phyloP scores from a whole-genome alignment of 2,888 invertebrate genomes.

The Tridacna gigas region DNA sequence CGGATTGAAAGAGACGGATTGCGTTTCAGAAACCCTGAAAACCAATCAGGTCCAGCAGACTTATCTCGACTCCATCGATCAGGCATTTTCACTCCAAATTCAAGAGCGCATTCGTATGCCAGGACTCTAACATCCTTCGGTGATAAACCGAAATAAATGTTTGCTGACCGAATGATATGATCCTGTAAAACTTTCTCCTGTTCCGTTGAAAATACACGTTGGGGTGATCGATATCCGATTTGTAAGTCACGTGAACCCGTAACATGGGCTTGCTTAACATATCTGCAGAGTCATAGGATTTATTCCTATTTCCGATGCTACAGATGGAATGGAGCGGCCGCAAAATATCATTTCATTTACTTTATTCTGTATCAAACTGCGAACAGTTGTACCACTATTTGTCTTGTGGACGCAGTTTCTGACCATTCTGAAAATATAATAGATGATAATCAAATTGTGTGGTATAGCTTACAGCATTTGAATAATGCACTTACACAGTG shows the following conservation, averaged over 20 bases:
- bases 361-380: conserved; percentile 27
- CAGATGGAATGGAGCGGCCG: conserved; percentile 43
- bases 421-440: conserved; percentile 45
- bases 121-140: conserved; percentile 38
- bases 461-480: not conserved
- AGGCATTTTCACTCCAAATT: conserved; percentile 36
- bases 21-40: conserved; percentile 40
- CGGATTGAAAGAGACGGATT: conserved; percentile 53
- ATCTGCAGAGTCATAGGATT: conserved; percentile 31
- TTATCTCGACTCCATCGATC: conserved; percentile 28
- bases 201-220: conserved; percentile 31
- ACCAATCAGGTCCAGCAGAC: conserved; percentile 43
- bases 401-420: conserved; percentile 35
- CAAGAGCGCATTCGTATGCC: conserved; percentile 41
- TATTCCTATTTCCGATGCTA: conserved; percentile 42
- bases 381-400: conserved; percentile 25
- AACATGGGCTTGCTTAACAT: conserved; percentile 39
- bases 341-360: conserved; percentile 38
- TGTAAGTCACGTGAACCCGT: conserved; percentile 42
- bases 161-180: conserved; percentile 35
- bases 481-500: not conserved
- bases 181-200: conserved; percentile 41
- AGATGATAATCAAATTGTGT: no score
- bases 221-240: conserved; percentile 28
- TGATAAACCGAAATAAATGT: conserved; percentile 46